Evolutionary conservation across 2,797 vertebrate genomes (phyloP).

Genomic region (Sebastes hubbsi): DNA sequence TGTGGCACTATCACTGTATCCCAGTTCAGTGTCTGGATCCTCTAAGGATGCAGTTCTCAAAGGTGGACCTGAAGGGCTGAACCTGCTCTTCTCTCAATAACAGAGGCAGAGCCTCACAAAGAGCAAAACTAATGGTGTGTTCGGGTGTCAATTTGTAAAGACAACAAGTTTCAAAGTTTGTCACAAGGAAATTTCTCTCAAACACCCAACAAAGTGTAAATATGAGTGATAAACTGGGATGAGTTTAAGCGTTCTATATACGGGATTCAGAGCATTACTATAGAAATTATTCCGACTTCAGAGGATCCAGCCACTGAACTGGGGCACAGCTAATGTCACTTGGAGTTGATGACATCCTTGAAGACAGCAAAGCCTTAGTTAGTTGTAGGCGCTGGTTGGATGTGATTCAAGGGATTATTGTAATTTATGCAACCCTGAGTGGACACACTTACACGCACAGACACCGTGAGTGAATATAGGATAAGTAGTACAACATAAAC

Average conservation of each 20-base stretch:
- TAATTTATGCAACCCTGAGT: not conserved
- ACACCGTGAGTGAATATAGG: not conserved
- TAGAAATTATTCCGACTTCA: not conserved
- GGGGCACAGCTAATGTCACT: constrained; percentile 7
- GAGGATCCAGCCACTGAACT: not conserved
- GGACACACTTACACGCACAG: not conserved
- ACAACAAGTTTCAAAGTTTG: not conserved
- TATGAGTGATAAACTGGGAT: not conserved
- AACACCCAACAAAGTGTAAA: not conserved
- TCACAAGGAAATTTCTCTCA: not conserved
- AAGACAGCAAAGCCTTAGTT: constrained; percentile 16
- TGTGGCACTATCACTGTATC: not conserved
- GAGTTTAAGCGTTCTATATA: not conserved
- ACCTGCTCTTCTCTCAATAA: not conserved
- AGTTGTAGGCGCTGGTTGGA: not conserved
- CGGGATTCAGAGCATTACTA: not conserved
- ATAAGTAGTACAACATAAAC: not conserved
- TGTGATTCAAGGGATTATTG: not conserved
- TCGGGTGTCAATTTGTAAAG: not conserved
- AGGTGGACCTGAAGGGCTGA: not conserved
- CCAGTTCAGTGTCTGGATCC: constrained; percentile 4
- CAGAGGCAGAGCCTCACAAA: not conserved
- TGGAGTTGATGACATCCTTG: constrained; percentile 21
- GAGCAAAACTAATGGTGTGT: not conserved
- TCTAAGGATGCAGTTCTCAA: not conserved